A percentile compares a stretch with the other conserved stretches of the same genome.
Conservation (phyloP, 2,888 invertebrate genomes). For the Vanessa cardui region DNA sequence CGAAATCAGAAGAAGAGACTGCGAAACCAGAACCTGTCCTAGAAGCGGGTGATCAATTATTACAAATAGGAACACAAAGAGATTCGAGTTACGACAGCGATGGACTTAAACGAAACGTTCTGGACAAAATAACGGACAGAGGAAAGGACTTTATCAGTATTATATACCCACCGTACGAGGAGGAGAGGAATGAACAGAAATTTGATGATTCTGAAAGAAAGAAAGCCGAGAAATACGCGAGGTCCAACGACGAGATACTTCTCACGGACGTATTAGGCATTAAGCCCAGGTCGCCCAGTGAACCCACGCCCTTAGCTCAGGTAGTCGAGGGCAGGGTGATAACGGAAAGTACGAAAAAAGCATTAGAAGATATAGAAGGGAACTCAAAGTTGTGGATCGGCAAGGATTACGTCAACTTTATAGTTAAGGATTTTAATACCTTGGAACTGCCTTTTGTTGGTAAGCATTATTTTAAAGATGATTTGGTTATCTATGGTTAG, state of each 20-base stretch:
- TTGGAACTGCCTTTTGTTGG: constrained; percentile 91
- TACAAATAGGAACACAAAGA: constrained; percentile 65
- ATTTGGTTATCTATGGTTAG: neutral
- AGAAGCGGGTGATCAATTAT: constrained; percentile 85
- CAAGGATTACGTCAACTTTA: constrained; percentile 98
- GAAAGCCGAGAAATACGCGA: constrained; percentile 75
- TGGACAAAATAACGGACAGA: constrained; percentile 72
- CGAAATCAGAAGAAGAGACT: constrained; percentile 51
- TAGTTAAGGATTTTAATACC: constrained; percentile 96
- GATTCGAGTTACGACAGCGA: constrained; percentile 48
- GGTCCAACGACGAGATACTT: constrained; percentile 69
- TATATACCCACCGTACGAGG: constrained; percentile 73
- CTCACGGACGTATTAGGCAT: constrained; percentile 64
- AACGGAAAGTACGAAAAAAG: constrained; percentile 66
- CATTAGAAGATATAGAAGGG: constrained; percentile 79
- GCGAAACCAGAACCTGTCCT: constrained; percentile 73
- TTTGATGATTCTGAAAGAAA: constrained; percentile 73
- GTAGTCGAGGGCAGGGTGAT: constrained; percentile 69
- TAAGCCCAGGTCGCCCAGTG: constrained; percentile 52
- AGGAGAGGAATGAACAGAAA: constrained; percentile 69
- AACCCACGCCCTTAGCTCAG: constrained; percentile 68
- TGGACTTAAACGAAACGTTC: constrained; percentile 65
- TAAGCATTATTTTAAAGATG: constrained; percentile 46
- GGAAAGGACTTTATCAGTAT: constrained; percentile 77
- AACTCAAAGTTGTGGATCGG: constrained; percentile 96